Percentiles rank a stretch among this genome's conserved stretches.
phyloP scores from a whole-genome alignment of 2,113 vertebrate species.

The Pachycephala philippinensis region DNA sequence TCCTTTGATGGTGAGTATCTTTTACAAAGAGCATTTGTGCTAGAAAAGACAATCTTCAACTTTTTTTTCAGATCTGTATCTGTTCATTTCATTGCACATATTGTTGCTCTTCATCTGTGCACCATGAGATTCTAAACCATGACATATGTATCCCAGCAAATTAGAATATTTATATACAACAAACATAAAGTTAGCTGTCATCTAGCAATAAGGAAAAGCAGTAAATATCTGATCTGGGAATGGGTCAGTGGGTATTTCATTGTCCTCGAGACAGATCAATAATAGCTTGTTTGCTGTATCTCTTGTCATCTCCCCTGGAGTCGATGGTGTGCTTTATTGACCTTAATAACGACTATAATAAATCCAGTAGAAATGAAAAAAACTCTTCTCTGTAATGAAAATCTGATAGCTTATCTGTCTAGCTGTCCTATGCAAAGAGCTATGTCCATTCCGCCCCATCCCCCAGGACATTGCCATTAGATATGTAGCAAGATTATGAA shows the following conservation, averaged over 20 bases:
- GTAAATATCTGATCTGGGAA: neutral
- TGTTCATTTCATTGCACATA: neutral
- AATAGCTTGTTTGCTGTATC: neutral
- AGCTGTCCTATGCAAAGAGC: neutral
- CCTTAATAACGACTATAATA: constrained; percentile 24
- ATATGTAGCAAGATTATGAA: neutral
- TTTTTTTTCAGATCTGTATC: neutral
- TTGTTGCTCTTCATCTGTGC: neutral
- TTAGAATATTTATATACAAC: neutral
- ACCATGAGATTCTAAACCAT: neutral
- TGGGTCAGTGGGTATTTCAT: neutral
- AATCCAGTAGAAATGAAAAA: constrained; percentile 3
- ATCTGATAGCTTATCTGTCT: neutral
- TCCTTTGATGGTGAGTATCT: neutral
- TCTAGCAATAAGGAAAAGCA: neutral
- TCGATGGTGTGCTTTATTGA: neutral
- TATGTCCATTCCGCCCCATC: neutral
- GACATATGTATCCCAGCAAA: neutral
- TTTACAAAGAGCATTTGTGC: neutral
- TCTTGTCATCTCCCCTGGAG: neutral
- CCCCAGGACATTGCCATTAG: neutral
- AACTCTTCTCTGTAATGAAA: neutral
- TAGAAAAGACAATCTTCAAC: neutral
- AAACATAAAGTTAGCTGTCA: neutral
- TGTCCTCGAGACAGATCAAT: constrained; percentile 30